phyloP scores from a whole-genome alignment of 2,888 invertebrate genomes.

The Junonia oenone region DNA sequence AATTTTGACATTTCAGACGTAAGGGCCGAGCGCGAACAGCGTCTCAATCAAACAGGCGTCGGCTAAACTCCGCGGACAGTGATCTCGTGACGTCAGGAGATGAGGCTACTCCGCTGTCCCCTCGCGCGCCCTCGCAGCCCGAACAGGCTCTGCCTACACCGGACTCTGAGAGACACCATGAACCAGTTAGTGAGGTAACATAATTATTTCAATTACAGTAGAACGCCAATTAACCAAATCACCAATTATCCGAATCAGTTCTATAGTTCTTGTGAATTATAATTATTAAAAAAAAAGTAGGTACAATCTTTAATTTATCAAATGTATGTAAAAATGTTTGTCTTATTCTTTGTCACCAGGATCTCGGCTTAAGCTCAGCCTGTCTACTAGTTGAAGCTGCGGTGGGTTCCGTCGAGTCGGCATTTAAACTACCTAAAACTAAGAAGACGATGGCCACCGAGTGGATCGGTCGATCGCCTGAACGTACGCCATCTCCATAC shows the following conservation, averaged over 20 bases:
- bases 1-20: constrained; percentile 55
- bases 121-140: constrained; percentile 36
- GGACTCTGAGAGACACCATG: constrained; percentile 22
- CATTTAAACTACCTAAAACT: constrained; percentile 94
- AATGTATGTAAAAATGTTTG: no score
- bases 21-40: constrained; percentile 84
- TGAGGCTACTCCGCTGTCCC: constrained; percentile 79
- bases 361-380: constrained; percentile 84
- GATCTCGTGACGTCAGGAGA: constrained; percentile 87
- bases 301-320: no score
- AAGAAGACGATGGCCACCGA: constrained; percentile 94
- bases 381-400: constrained; percentile 91
- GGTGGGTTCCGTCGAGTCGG: constrained; percentile 88
- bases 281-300: no score
- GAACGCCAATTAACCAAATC: no score
- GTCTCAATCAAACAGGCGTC: constrained; percentile 81
- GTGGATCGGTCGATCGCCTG: constrained; percentile 90
- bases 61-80: constrained; percentile 88
- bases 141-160: constrained; percentile 9
- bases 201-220: no score
- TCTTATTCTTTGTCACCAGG: constrained; percentile 43
- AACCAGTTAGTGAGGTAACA: constrained; percentile 40
- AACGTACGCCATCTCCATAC: constrained; percentile 66
- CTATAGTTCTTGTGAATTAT: no score
- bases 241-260: no score